Evolutionary conservation across 2,797 vertebrate genomes (phyloP).

Genomic region (Sparidentex hasta): DNA sequence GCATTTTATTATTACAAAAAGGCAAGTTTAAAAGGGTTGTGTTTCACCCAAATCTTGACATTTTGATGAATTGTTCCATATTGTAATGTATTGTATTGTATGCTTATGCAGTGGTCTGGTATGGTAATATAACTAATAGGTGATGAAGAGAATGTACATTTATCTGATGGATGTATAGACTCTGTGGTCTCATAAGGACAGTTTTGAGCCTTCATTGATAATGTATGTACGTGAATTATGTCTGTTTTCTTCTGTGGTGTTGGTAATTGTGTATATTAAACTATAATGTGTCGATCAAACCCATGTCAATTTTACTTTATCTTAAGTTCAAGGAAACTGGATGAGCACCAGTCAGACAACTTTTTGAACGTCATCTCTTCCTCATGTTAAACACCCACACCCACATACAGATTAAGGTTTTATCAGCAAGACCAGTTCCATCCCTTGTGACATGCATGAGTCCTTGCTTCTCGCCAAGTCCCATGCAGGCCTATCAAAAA

Average conservation of each 20-base stretch:
- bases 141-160: not conserved
- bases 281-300: not conserved
- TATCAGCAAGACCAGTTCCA: constrained; percentile 21
- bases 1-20: too few relatives aligned
- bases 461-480: constrained; percentile 34
- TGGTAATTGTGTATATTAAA: constrained; percentile 12
- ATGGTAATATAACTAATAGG: too few relatives aligned
- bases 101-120: too few relatives aligned
- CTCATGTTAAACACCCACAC: not conserved
- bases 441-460: constrained; percentile 70
- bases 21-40: too few relatives aligned
- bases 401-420: constrained; percentile 16
- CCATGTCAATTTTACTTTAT: not conserved
- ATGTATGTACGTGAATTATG: not conserved
- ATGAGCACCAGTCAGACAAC: not conserved
- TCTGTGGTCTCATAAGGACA: not conserved
- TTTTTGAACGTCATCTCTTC: not conserved
- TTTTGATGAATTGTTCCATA: too few relatives aligned
- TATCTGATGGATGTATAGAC: not conserved
- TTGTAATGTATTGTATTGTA: too few relatives aligned
- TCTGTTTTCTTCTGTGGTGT: not conserved
- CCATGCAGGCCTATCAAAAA: constrained; percentile 50
- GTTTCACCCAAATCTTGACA: too few relatives aligned
- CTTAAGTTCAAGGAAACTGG: not conserved
- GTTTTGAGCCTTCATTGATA: not conserved